Conservation (phyloP, 2,113 vertebrate species). For the Cisticola juncidis region DNA sequence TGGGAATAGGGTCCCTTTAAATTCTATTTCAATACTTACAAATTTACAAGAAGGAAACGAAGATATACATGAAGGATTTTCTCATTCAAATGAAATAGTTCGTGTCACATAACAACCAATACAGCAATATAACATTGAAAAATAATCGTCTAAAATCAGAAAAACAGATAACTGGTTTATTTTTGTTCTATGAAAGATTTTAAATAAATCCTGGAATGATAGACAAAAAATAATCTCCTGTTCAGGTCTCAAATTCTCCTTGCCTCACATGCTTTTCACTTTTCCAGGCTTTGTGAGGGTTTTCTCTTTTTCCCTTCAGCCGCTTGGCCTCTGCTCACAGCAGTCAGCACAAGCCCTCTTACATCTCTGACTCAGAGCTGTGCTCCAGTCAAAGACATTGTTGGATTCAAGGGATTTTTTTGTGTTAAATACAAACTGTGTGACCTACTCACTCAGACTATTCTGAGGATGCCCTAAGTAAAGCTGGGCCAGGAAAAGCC, state of each 20-base stretch:
- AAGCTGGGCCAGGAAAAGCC: not conserved
- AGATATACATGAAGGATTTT: not conserved
- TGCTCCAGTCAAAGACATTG: not conserved
- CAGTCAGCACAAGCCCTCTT: not conserved
- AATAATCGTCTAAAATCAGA: not conserved
- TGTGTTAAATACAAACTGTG: not conserved
- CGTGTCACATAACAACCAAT: not conserved
- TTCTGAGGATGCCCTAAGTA: not conserved
- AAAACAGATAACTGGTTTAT: not conserved
- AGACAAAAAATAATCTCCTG: not conserved
- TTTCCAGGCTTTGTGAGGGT: not conserved
- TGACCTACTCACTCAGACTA: not conserved
- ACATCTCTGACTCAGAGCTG: not conserved
- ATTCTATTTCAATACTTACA: not conserved
- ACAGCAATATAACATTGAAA: not conserved
- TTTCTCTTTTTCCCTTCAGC: not conserved
- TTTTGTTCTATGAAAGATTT: not conserved
- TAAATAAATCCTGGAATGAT: not conserved
- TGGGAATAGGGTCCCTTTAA: not conserved
- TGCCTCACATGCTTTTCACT: not conserved
- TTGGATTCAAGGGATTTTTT: not conserved
- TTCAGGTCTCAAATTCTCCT: not conserved
- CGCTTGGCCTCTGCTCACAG: not conserved
- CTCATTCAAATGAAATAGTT: not conserved
- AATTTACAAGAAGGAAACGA: not conserved